phyloP scores from a whole-genome alignment of 1,140 invertebrate genomes.

The Drosophila kohkoa region DNA sequence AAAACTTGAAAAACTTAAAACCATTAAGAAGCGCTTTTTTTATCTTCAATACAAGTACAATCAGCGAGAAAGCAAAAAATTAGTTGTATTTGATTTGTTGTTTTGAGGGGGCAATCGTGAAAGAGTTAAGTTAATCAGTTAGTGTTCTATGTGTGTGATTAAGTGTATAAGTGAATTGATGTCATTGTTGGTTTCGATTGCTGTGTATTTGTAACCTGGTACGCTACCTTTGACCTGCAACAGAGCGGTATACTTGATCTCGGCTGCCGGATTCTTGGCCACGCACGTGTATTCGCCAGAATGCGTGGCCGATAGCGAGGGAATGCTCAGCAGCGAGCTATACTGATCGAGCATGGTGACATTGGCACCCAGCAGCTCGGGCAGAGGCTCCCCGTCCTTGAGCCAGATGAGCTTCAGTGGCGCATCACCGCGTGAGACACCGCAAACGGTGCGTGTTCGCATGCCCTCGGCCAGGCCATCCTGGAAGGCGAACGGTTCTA shows the following conservation, averaged over 20 bases:
- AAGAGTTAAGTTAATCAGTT: conserved; percentile 47
- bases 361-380: conserved; percentile 88
- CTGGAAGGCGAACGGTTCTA: conserved; percentile 93
- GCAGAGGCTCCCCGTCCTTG: conserved; percentile 90
- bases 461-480: conserved; percentile 93
- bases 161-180: not conserved
- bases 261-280: conserved; percentile 91
- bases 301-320: conserved; percentile 90
- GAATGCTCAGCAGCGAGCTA: conserved; percentile 91
- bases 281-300: conserved; percentile 93
- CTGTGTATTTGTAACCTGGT: conserved; percentile 65
- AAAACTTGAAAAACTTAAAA: conserved; percentile 66
- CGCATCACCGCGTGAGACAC: conserved; percentile 92
- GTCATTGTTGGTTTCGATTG: conserved; percentile 5
- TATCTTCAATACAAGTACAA: conserved; percentile 71
- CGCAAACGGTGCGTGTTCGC: conserved; percentile 93
- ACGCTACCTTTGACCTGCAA: conserved; percentile 93
- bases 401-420: conserved; percentile 92
- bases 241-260: conserved; percentile 92
- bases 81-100: conserved; percentile 36
- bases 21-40: conserved; percentile 68
- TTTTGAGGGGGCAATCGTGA: conserved; percentile 61
- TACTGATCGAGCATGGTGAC: conserved; percentile 90
- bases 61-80: conserved; percentile 74
- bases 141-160: conserved; percentile 14